Percentiles rank a stretch among this genome's conserved stretches.
Evolutionary conservation across 2,113 vertebrate species (phyloP).

Genomic region (Alectura lathami): DNA sequence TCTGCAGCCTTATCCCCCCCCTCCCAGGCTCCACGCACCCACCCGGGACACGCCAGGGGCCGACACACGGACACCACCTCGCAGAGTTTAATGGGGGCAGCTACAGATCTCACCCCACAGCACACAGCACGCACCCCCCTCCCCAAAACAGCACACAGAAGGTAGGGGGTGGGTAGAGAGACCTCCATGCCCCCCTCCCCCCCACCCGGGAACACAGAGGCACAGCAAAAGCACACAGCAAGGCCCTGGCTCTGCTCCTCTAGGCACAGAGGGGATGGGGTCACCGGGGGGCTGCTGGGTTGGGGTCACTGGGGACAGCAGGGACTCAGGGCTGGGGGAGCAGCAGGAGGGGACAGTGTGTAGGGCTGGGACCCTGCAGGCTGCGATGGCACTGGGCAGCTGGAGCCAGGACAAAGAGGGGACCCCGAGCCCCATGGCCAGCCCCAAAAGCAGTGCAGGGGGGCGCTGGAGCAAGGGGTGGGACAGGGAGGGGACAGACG

Average conservation of each 20-base stretch:
- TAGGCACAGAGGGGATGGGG: not conserved
- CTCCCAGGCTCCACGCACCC: not conserved
- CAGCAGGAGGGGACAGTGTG: not conserved
- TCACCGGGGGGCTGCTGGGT: not conserved
- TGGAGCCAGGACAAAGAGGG: not conserved
- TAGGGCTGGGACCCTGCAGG: not conserved
- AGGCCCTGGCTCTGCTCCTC: slow-evolving; percentile 1
- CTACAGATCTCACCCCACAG: slow-evolving; percentile 17
- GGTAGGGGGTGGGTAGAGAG: not conserved
- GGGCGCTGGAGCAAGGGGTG: not conserved
- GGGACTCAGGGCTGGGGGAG: no score
- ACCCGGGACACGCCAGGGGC: not conserved
- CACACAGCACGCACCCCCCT: slow-evolving; percentile 8
- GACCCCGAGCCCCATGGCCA: accelerated
- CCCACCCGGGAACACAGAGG: slow-evolving; percentile 22
- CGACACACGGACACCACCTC: not conserved
- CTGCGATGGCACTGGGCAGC: not conserved
- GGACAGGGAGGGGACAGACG: not conserved
- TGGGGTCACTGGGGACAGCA: not conserved
- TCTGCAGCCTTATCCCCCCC: not conserved
- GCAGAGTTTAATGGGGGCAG: slow-evolving; percentile 6
- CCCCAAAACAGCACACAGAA: not conserved
- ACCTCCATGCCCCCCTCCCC: not conserved
- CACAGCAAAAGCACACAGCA: slow-evolving; percentile 57
- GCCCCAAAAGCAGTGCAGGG: no score